Evolutionary conservation across 2,888 invertebrate genomes (phyloP).

Genomic region (Andrena flavipes): DNA sequence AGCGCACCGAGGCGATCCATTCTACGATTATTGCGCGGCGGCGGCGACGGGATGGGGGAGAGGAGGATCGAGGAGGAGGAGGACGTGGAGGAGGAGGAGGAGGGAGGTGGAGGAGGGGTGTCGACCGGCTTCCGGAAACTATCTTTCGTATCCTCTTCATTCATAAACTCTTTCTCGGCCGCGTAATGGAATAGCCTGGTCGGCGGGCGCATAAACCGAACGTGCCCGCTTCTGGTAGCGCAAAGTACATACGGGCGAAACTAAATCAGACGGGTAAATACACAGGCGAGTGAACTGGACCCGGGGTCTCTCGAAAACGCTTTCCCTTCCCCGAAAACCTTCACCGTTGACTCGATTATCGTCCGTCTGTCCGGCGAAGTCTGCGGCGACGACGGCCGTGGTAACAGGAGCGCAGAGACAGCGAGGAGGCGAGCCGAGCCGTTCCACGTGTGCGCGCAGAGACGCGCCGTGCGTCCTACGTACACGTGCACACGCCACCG

Average conservation of each 20-base stretch:
- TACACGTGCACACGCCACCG: conserved; percentile 12
- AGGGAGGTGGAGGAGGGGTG: not conserved
- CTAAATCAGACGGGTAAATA: conserved; percentile 64
- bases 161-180: conserved; percentile 69
- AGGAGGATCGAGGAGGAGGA: not conserved
- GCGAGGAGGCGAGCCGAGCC: conserved; percentile 40
- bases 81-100: not conserved
- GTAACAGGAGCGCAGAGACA: conserved; percentile 57
- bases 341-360: conserved; percentile 66
- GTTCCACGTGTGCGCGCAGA: not conserved
- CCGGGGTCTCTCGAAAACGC: conserved; percentile 49
- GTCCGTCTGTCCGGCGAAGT: conserved; percentile 68
- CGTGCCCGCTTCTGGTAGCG: conserved; percentile 31
- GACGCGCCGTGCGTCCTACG: not conserved
- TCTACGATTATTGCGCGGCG: conserved; percentile 66
- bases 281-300: conserved; percentile 31
- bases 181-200: conserved; percentile 59
- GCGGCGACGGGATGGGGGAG: not conserved
- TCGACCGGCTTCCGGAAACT: conserved; percentile 58
- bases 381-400: conserved; percentile 53
- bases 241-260: conserved; percentile 52
- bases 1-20: conserved; percentile 58
- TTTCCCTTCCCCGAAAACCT: conserved; percentile 60
- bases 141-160: conserved; percentile 68
- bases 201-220: conserved; percentile 50